These are phyloP conservation scores for Carollia perspicillata DNA, from an alignment of 2,113 vertebrate species.

Conservation along the genomic window DNA sequence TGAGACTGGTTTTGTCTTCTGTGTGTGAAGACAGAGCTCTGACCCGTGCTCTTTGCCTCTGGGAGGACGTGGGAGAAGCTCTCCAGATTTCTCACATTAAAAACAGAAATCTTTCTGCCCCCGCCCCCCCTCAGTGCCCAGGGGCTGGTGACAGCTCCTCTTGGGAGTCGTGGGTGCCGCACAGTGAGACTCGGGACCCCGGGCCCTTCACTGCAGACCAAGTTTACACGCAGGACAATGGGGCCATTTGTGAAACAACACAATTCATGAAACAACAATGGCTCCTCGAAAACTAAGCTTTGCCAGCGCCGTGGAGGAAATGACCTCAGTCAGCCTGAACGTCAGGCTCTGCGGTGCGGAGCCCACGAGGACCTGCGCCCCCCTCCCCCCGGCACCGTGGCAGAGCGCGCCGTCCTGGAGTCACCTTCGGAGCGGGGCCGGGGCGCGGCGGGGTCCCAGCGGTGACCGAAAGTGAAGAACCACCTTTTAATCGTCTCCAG, in stretches of 20 bases:
- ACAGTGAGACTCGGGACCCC: not conserved
- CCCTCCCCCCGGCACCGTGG: not conserved
- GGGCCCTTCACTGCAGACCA: constrained; percentile 20
- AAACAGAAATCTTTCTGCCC: not conserved
- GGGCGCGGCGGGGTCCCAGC: no score
- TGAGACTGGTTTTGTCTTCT: not conserved
- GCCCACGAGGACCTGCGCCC: not conserved
- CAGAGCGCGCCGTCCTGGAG: not conserved
- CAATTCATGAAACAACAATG: constrained; percentile 77
- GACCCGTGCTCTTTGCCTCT: not conserved
- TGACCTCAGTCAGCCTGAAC: constrained; percentile 75
- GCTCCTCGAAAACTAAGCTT: constrained; percentile 69
- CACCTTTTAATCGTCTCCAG: no score
- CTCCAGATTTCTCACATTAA: not conserved
- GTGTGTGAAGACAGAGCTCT: not conserved
- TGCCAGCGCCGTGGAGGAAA: constrained; percentile 72
- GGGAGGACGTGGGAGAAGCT: not conserved
- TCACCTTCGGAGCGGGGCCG: not conserved
- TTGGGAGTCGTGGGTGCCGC: not conserved
- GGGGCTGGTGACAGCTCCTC: not conserved
- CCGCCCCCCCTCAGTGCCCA: not conserved
- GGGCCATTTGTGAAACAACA: constrained; percentile 75
- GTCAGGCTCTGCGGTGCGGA: constrained; percentile 56
- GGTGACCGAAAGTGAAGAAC: no score
- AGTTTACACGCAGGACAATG: constrained; percentile 61